Conservation (phyloP, 2,797 vertebrate species). For the Apogon hyalosoma region DNA sequence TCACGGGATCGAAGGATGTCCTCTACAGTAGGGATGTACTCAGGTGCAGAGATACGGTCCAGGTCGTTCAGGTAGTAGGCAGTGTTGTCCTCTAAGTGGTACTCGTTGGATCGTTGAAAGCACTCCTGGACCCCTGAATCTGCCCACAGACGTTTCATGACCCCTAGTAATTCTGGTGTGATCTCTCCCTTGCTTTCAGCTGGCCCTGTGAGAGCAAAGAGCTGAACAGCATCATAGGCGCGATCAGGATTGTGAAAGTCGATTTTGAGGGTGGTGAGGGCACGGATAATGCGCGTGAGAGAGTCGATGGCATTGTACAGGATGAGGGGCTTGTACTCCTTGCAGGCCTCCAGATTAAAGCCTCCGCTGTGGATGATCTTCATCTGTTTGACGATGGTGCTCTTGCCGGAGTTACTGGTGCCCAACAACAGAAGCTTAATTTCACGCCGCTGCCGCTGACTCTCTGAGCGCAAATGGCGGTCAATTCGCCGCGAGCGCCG, state of each 20-base stretch:
- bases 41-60: conserved; percentile 93
- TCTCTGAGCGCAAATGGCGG: conserved; percentile 98
- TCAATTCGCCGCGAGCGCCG: conserved; percentile 97
- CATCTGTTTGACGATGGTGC: conserved; percentile 99
- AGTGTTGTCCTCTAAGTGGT: conserved; percentile 99
- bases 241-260: conserved; percentile 97
- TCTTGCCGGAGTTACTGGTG: conserved; percentile 99
- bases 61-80: conserved; percentile 99
- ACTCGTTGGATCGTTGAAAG: conserved; percentile 97
- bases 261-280: conserved; percentile 95
- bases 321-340: conserved; percentile 98
- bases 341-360: conserved; percentile 98
- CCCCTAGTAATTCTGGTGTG: conserved; percentile 92
- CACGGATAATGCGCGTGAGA: conserved; percentile 97
- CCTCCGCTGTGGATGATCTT: conserved; percentile 99
- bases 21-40: conserved; percentile 98
- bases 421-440: conserved; percentile 97
- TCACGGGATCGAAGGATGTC: conserved; percentile 98
- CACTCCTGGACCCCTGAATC: conserved; percentile 97
- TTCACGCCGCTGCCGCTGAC: conserved; percentile 96
- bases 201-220: conserved; percentile 97
- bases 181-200: conserved; percentile 99
- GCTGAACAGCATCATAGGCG: conserved; percentile 97
- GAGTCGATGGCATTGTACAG: conserved; percentile 99
- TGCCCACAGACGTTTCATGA: conserved; percentile 97